These are phyloP conservation scores for Papilio aristodemus DNA, from an alignment of 1,140 invertebrate species.

Conservation along the genomic window DNA sequence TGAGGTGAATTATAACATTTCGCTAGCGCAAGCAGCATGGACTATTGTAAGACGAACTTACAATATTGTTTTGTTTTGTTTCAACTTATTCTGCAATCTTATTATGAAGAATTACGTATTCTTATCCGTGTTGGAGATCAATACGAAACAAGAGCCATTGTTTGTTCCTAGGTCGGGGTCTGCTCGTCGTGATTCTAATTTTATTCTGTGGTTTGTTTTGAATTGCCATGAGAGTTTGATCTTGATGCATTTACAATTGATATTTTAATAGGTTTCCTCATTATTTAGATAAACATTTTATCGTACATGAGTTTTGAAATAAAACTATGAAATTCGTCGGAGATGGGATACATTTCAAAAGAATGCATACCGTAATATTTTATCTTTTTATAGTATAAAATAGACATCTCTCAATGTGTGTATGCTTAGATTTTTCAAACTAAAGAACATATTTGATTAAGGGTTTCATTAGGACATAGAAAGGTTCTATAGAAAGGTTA, in stretches of 20 bases:
- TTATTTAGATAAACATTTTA: not conserved
- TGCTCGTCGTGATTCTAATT: conserved; percentile 14
- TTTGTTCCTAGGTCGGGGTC: conserved; percentile 18
- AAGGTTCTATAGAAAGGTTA: too few relatives aligned
- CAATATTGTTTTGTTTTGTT: conserved; percentile 29
- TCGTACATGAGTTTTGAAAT: too few relatives aligned
- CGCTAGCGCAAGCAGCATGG: too few relatives aligned
- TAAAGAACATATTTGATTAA: too few relatives aligned
- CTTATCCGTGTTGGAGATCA: conserved; percentile 36
- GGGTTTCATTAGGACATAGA: too few relatives aligned
- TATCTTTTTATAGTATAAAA: too few relatives aligned
- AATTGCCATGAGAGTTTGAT: not conserved
- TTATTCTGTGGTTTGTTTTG: conserved; percentile 24
- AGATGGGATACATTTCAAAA: too few relatives aligned
- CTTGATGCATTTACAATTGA: conserved; percentile 6
- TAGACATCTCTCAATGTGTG: too few relatives aligned
- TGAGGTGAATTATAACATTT: too few relatives aligned
- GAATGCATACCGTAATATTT: too few relatives aligned
- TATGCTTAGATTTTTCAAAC: too few relatives aligned
- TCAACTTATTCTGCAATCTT: conserved; percentile 28
- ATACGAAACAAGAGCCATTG: conserved; percentile 34
- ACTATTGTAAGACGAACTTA: not conserved
- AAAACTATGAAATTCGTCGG: too few relatives aligned
- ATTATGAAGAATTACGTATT: conserved; percentile 39
- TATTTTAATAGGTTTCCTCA: not conserved